Percentiles rank a stretch among this genome's conserved stretches.
These are phyloP conservation scores for Cotesia vestalis DNA, from an alignment of 1,140 invertebrate genomes.

Conservation along the genomic window DNA sequence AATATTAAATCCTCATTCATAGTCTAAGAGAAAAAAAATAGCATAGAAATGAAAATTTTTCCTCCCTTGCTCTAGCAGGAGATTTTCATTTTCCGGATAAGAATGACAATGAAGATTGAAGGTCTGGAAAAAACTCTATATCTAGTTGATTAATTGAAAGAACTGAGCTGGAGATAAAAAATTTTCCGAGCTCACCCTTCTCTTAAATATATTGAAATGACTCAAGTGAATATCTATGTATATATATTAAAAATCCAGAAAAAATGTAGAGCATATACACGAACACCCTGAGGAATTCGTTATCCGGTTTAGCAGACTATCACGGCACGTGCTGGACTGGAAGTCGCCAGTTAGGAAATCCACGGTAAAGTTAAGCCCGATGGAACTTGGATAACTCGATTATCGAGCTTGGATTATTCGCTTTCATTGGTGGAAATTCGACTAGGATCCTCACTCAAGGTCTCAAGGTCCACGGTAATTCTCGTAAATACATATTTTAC, in stretches of 20 bases:
- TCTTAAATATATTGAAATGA: too few species aligned
- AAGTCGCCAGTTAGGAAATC: slow-evolving; percentile 8
- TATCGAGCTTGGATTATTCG: slow-evolving; percentile 39
- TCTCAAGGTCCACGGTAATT: neutral
- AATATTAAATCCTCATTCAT: too few species aligned
- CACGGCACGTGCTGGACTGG: slow-evolving; percentile 14
- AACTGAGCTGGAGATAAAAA: too few species aligned
- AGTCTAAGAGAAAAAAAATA: too few species aligned
- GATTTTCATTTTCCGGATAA: too few species aligned
- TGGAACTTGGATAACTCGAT: slow-evolving; percentile 36
- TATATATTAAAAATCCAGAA: neutral
- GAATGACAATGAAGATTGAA: too few species aligned
- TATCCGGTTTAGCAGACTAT: slow-evolving; percentile 5
- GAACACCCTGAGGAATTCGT: slow-evolving; percentile 8
- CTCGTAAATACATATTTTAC: neutral
- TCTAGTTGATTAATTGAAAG: too few species aligned
- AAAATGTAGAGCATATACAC: neutral
- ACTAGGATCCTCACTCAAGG: slow-evolving; percentile 1
- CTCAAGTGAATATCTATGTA: too few species aligned
- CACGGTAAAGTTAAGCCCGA: slow-evolving; percentile 13
- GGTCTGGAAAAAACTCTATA: too few species aligned
- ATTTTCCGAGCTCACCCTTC: too few species aligned
- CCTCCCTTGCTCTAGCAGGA: too few species aligned
- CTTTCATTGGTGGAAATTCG: slow-evolving; percentile 32
- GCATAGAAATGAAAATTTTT: too few species aligned